Base-by-base conservation (phyloP, 2,888 invertebrate species). In the Axea sp. region DNA sequence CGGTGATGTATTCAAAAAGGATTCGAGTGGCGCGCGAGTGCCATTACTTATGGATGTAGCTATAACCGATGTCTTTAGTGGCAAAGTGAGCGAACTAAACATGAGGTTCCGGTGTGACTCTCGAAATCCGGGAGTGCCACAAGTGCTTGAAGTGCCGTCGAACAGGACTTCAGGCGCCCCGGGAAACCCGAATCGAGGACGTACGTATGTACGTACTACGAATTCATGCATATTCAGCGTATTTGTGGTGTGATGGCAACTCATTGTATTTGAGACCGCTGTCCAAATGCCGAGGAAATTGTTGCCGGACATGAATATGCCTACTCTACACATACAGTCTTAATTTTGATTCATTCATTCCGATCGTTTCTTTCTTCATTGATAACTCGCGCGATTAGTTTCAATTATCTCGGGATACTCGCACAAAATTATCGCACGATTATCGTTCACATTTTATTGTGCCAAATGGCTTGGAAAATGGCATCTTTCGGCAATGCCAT, bases 221-320 rank as follows among this genome's bases (percentile, higher is more conserved):
- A 79, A 60, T 77, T 84, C 82, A 83, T 85, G 83, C 82, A 86
- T 85, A 86, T 86, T 85, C 84, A 85, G 76, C 79, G 82, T 81
- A 83, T 84, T 83, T 82, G 83, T 79, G 81, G 74, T 67, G 77
- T 77, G 77, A 76, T 78, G 77, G 78, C 73, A 35, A 75, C 75
- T 82, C 82, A 81, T 83, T 81, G 82, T 82, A 79, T 75, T 75
- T 73, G 78, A 81, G 78, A 75, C 65, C 73, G 67, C 45, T 71
- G 73, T 55, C 73, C 76, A 64, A 76, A 76, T 80, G 80, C 80
- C 77, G 79, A 81, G 81, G 80, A 81, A 78, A 78, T 77, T 80
- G 76, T 67, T 64, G 76, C 59, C 49, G 74, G 26, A 57, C 51
- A 57, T 73, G 64, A 65, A 69, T 64, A 69, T 30, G 68, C 69